Evolutionary conservation across 2,113 vertebrate species (phyloP).

Genomic region (Anguilla japonica): DNA sequence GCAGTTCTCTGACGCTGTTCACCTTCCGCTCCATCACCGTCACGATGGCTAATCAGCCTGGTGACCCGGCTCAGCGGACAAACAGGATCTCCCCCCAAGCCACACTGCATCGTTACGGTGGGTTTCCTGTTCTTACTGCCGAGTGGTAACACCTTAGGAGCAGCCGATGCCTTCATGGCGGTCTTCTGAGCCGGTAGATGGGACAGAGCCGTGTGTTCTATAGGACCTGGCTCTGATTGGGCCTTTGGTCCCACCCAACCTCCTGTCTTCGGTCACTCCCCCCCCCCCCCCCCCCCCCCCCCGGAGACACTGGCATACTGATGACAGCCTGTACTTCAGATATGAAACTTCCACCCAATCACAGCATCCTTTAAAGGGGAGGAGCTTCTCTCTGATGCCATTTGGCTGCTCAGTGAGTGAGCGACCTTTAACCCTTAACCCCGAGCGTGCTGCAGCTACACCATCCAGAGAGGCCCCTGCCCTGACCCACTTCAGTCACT

Average conservation of each 20-base stretch:
- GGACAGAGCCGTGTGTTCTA: constrained; percentile 31
- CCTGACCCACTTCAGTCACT: no score
- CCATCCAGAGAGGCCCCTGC: no score
- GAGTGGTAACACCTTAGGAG: neutral
- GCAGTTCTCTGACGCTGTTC: neutral
- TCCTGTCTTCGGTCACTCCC: constrained; percentile 50
- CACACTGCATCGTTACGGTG: neutral
- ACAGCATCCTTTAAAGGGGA: neutral
- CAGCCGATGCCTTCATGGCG: neutral
- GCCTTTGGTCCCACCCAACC: constrained; percentile 47
- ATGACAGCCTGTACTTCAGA: neutral
- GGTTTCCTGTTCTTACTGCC: neutral
- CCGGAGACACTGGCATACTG: no score
- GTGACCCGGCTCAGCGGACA: neutral
- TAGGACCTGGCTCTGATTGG: constrained; percentile 37
- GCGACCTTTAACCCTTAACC: no score
- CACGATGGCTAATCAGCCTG: neutral
- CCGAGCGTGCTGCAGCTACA: no score
- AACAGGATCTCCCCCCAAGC: neutral
- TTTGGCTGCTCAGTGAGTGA: no score
- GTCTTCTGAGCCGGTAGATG: neutral
- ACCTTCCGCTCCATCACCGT: neutral
- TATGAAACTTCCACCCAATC: neutral
- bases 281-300: neutral
- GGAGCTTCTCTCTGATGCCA: no score